Evolutionary conservation across 2,888 invertebrate species (phyloP).

Genomic region (Acronicta psi): DNA sequence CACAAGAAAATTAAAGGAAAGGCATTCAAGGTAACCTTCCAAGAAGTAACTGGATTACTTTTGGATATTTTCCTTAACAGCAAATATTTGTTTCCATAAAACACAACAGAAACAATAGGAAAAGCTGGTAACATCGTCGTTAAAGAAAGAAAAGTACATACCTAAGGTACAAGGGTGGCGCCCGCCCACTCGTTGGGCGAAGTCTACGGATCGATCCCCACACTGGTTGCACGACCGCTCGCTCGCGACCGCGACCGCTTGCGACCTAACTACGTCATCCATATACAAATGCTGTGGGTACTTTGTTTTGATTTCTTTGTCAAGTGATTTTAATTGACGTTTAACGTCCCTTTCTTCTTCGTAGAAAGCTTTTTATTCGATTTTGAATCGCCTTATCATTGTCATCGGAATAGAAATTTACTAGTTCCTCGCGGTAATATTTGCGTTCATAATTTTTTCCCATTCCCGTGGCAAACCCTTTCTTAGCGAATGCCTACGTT

Average conservation of each 20-base stretch:
- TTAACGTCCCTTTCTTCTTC: neutral
- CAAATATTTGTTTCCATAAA: constrained; percentile 4
- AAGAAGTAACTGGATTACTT: constrained; percentile 13
- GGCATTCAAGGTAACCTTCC: constrained; percentile 18
- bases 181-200: constrained; percentile 62
- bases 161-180: constrained; percentile 56
- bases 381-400: neutral
- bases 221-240: constrained; percentile 50
- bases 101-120: constrained; percentile 15
- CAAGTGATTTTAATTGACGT: constrained; percentile 33
- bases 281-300: constrained; percentile 52
- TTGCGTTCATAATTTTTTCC: too few relatives aligned
- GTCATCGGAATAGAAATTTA: neutral
- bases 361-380: neutral
- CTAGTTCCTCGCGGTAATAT: too few relatives aligned
- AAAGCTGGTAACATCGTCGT: constrained; percentile 56
- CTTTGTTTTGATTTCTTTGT: constrained; percentile 54
- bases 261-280: constrained; percentile 46
- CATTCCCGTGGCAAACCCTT: too few relatives aligned
- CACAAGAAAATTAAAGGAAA: constrained; percentile 7
- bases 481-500: too few relatives aligned
- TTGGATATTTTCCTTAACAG: constrained; percentile 19
- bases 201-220: constrained; percentile 54
- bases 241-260: constrained; percentile 17
- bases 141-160: constrained; percentile 59